Percentiles rank a stretch among this genome's conserved stretches.
Conservation (phyloP, 1,140 invertebrate genomes). For the Drosophila sp. region DNA sequence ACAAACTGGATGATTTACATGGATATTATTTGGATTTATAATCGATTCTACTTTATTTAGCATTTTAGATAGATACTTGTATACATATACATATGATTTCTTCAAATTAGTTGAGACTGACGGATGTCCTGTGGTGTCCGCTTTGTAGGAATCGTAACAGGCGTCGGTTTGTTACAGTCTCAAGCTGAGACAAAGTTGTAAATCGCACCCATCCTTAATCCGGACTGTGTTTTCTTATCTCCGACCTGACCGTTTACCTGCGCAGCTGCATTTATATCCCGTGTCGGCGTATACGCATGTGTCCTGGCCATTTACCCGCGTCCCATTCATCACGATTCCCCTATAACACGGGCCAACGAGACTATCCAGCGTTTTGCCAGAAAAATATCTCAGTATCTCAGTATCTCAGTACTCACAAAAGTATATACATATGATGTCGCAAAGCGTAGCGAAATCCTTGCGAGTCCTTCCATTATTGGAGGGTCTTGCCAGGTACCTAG, state of each 20-base stretch:
- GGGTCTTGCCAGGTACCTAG: conserved; percentile 31
- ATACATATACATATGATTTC: conserved; percentile 10
- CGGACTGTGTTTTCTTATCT: conserved; percentile 55
- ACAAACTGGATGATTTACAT: neutral
- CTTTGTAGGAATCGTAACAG: conserved; percentile 49
- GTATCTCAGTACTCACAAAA: conserved; percentile 5
- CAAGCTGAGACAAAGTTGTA: conserved; percentile 52
- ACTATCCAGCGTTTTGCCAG: conserved; percentile 55
- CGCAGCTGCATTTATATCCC: conserved; percentile 59
- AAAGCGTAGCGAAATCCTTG: conserved; percentile 59
- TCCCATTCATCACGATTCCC: conserved; percentile 60
- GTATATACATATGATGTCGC: conserved; percentile 5
- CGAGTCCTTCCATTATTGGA: conserved; percentile 52
- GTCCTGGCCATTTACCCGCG: conserved; percentile 33
- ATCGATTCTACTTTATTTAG: too few species aligned
- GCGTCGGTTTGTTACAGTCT: conserved; percentile 56
- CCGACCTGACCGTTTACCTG: conserved; percentile 58
- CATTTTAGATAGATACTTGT: neutral
- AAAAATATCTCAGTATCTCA: too few species aligned
- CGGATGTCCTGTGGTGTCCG: conserved; percentile 57
- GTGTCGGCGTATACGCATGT: conserved; percentile 57
- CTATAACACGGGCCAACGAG: conserved; percentile 57
- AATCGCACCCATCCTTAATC: conserved; percentile 76
- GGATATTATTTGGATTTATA: too few species aligned
- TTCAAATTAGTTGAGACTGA: conserved; percentile 12